Evolutionary conservation across 53 echinoderm and acorn worm genomes (phyloP).

Genomic region (Henricia sp.): DNA sequence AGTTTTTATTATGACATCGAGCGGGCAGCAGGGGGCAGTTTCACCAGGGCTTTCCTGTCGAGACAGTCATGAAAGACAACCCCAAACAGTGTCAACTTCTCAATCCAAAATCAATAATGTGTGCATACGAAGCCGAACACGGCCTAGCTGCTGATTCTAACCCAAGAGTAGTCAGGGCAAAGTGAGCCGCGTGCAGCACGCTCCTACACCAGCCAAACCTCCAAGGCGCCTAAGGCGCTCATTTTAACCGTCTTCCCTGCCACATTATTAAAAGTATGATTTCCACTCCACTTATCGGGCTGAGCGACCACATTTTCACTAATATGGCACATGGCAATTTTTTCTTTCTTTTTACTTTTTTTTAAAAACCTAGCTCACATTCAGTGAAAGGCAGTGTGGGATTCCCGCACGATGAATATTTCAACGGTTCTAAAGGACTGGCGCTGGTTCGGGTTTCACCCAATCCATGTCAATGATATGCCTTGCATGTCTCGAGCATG

Average conservation of each 20-base stretch:
- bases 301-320: not conserved
- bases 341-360: not conserved
- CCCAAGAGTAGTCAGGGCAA: not conserved
- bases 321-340: not conserved
- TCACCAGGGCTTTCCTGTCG: slow-evolving; percentile 25
- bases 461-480: slow-evolving; percentile 56
- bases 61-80: slow-evolving; percentile 56
- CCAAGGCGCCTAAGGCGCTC: slow-evolving; percentile 16
- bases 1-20: not conserved
- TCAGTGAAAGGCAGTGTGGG: not conserved
- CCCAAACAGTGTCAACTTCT: slow-evolving; percentile 68
- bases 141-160: not conserved
- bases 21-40: slow-evolving; percentile 40
- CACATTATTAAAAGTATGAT: slow-evolving; percentile 51
- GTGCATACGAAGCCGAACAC: slow-evolving; percentile 22
- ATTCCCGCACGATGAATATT: slow-evolving; percentile 40
- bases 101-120: slow-evolving; percentile 66
- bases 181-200: not conserved
- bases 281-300: slow-evolving; percentile 25
- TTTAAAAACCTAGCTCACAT: not conserved
- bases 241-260: slow-evolving; percentile 33
- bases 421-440: slow-evolving; percentile 56
- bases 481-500: slow-evolving; percentile 42
- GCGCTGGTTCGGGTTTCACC: slow-evolving; percentile 25
- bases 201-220: not conserved